These are phyloP conservation scores for Syngnathus floridae DNA, from an alignment of 2,113 vertebrate species.

Conservation along the genomic window DNA sequence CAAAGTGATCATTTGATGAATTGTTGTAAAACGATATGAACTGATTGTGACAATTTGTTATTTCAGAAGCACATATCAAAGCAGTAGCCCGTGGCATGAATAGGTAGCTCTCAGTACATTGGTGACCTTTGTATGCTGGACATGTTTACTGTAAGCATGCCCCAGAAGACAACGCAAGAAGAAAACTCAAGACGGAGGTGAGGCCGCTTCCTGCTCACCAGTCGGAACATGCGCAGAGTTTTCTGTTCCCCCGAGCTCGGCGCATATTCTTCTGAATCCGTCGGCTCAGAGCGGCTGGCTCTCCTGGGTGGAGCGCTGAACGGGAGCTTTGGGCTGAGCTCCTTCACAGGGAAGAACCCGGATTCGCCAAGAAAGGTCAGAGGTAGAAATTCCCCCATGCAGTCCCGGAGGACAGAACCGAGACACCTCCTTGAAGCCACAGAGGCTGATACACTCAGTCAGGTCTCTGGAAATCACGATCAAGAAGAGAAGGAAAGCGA, in stretches of 20 bases:
- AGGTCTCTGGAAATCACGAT: slow-evolving; percentile 46
- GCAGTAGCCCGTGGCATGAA: too few species aligned
- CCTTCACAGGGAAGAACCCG: slow-evolving; percentile 45
- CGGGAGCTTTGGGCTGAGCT: slow-evolving; percentile 42
- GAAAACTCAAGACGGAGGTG: slow-evolving; percentile 17
- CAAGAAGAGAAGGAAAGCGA: slow-evolving; percentile 25
- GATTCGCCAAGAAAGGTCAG: slow-evolving; percentile 56
- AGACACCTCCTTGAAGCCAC: slow-evolving; percentile 44
- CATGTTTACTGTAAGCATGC: slow-evolving; percentile 17
- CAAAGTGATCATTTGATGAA: too few species aligned
- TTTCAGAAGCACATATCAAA: too few species aligned
- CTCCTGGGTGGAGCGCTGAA: slow-evolving; percentile 43
- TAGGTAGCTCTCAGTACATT: too few species aligned
- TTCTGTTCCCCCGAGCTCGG: slow-evolving; percentile 36
- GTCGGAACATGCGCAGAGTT: slow-evolving; percentile 35
- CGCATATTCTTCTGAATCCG: slow-evolving; percentile 52
- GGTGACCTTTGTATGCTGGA: too few species aligned
- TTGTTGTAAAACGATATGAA: too few species aligned
- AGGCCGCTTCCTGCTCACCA: slow-evolving; percentile 33
- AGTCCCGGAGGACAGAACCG: slow-evolving; percentile 39
- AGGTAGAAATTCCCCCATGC: slow-evolving; percentile 33
- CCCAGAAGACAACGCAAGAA: neutral
- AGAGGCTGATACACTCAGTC: slow-evolving; percentile 48
- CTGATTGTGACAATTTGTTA: too few species aligned
- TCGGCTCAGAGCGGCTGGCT: slow-evolving; percentile 39